phyloP scores from a whole-genome alignment of 2,113 vertebrate species.

The Neodontobutis hainanensis region DNA sequence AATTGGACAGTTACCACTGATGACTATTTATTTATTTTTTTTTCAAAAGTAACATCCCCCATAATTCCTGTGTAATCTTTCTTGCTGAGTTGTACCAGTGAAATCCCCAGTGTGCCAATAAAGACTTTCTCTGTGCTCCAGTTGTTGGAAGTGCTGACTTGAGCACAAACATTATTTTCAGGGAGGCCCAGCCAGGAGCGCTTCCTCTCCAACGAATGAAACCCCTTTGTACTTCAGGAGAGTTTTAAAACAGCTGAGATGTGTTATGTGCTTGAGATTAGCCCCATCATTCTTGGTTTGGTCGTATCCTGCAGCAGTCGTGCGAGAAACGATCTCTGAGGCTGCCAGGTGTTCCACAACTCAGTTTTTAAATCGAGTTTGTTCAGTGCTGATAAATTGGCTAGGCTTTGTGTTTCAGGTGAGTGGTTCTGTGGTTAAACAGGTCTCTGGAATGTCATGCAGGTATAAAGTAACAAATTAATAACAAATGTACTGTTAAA shows the following conservation, averaged over 20 bases:
- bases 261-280: slow-evolving; percentile 9
- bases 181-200: slow-evolving; percentile 10
- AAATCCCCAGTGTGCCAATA: slow-evolving; percentile 19
- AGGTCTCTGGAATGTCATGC: not conserved
- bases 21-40: not conserved
- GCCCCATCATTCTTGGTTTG: not conserved
- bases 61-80: slow-evolving; percentile 9
- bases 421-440: not conserved
- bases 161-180: slow-evolving; percentile 23
- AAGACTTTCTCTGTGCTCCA: slow-evolving; percentile 20
- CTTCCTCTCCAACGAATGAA: not conserved
- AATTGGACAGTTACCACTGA: too few relatives aligned
- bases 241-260: slow-evolving; percentile 10
- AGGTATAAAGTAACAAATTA: not conserved
- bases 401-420: slow-evolving; percentile 44
- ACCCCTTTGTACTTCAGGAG: not conserved
- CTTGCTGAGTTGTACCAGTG: slow-evolving; percentile 12
- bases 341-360: slow-evolving; percentile 27
- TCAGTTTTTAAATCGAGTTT: slow-evolving; percentile 58
- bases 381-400: slow-evolving; percentile 65
- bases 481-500: too few relatives aligned
- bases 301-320: slow-evolving; percentile 16
- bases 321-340: slow-evolving; percentile 6
- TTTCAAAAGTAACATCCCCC: not conserved
- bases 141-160: slow-evolving; percentile 42